Evolutionary conservation across 2,113 vertebrate genomes (phyloP).

Genomic region (Mellivora capensis): DNA sequence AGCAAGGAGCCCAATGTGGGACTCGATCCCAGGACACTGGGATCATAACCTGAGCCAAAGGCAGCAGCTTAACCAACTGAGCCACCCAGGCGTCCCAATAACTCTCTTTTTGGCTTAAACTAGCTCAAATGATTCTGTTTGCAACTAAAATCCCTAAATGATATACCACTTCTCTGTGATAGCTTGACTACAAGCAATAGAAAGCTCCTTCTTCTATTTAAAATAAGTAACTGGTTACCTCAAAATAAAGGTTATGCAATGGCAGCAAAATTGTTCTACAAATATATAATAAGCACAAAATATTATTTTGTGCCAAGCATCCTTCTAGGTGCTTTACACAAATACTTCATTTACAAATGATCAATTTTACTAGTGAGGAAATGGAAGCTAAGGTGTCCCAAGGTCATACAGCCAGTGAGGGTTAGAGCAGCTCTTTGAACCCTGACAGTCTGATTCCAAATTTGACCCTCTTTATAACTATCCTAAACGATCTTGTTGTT

Average conservation of each 20-base stretch:
- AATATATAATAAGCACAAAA: neutral
- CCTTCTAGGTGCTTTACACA: neutral
- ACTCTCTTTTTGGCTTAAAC: neutral
- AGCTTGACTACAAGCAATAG: neutral
- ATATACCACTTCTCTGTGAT: neutral
- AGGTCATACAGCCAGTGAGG: neutral
- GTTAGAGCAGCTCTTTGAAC: neutral
- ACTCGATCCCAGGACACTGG: no score
- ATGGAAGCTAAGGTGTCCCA: neutral
- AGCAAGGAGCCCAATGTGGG: no score
- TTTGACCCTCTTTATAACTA: neutral
- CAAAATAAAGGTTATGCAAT: neutral
- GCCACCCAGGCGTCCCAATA: no score
- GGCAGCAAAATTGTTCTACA: neutral
- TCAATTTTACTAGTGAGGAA: neutral
- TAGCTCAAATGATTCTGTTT: conserved; percentile 21
- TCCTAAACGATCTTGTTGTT: neutral
- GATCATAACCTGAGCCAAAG: no score
- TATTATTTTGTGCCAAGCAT: neutral
- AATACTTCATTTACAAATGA: neutral
- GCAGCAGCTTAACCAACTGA: no score
- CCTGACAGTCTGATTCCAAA: neutral
- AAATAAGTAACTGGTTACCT: neutral
- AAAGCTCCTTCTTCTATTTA: neutral
- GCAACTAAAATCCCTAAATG: neutral